Evolutionary conservation across 1,140 invertebrate genomes (phyloP), one percentile per base, ranked within the genome.

Genomic region (Drosophila lacertosa): DNA sequence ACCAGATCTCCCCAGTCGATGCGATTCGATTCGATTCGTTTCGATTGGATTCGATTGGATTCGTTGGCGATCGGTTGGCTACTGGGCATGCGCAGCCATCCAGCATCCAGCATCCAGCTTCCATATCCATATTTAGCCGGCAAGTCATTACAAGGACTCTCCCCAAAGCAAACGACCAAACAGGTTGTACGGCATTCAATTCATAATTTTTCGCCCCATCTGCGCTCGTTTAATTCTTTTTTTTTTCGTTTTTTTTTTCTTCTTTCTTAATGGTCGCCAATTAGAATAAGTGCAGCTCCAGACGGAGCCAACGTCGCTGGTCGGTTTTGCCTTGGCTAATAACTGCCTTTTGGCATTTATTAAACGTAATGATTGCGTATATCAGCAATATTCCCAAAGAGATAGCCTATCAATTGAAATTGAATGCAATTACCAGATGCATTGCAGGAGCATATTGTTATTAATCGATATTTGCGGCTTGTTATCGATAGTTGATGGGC

Each of bases 341-440:
- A 74, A 84, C 81, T 70, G 86, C 64, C 73, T 84, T 81, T 74
- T 67, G 59, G 68, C 60, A 86, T 83, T 84, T 84, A 84, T 81
- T 81, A 81, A 84, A 74, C 71, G 78, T 79, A 75, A 75, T 79
- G 62, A 83, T 75, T 75, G 80, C 74, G 47, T 75, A 62, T 75
- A 62, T 78, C 54, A 33, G 58, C 13, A 45, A 60, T 55, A 71
- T 42, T 62, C 5, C 26, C 26, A 29, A 0, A 62, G 45, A 40
- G 35, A 9, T 18, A 11, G 18, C 37, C 64, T 69, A 69, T 64
- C 78, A 77, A 71, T 75, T 76, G 70, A 71, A 53, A 65, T 74
- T 64, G 48, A 63, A 73, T 64, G 77, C 77, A 82, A 81, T 81
- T 82, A 73, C 80, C 57, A 20, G 39, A 47, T 54, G 54, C 50